A percentile compares a stretch with the other conserved stretches of the same genome.
Conservation (phyloP, 2,113 vertebrate species). For the Ciconia stormi region DNA sequence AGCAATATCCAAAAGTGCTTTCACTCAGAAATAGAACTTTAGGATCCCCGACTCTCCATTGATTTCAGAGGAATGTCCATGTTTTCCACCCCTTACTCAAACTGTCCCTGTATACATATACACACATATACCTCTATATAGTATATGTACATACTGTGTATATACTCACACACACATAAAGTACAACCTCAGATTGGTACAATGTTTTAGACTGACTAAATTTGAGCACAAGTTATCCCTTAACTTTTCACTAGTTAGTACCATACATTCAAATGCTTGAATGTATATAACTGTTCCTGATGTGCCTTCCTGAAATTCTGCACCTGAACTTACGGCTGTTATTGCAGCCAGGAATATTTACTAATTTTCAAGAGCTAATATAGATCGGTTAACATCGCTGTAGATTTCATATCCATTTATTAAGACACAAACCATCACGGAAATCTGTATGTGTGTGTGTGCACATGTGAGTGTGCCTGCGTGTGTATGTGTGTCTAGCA, state of each 20-base stretch:
- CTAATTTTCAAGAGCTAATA: background rate
- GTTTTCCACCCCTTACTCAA: background rate
- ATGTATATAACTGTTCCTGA: background rate
- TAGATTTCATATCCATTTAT: background rate
- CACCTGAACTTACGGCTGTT: background rate
- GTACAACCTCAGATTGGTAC: background rate
- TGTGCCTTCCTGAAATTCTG: background rate
- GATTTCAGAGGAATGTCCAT: background rate
- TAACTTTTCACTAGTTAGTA: background rate
- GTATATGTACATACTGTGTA: background rate
- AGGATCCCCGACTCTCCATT: rapidly evolving
- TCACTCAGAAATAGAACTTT: background rate
- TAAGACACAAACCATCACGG: background rate
- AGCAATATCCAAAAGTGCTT: background rate
- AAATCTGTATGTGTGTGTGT: background rate
- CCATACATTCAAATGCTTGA: background rate
- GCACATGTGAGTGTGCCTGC: rapidly evolving
- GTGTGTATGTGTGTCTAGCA: background rate
- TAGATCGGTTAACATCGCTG: background rate
- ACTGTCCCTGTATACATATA: background rate
- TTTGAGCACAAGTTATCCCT: background rate
- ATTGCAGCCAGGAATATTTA: background rate
- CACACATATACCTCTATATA: background rate
- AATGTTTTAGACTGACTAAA: background rate
- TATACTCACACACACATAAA: background rate